Evolutionary conservation across 2,797 vertebrate genomes (phyloP).

Genomic region (Sebastolobus alascanus): DNA sequence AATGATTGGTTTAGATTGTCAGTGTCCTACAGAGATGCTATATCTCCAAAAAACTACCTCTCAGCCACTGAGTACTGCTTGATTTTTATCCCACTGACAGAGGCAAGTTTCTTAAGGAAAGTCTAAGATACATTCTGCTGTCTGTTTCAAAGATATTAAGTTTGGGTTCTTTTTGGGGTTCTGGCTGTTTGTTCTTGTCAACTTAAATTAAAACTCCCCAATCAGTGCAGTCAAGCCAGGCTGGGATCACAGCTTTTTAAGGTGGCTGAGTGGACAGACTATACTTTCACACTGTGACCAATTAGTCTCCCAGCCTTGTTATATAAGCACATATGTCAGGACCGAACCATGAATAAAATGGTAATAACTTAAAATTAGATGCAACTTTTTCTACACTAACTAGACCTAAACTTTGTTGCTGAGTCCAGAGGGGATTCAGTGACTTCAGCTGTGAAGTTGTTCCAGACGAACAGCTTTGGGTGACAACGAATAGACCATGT

Average conservation of each 20-base stretch:
- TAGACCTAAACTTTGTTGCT: slow-evolving; percentile 20
- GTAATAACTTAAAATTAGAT: slow-evolving; percentile 36
- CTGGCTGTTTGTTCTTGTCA: slow-evolving; percentile 25
- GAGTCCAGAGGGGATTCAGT: background rate
- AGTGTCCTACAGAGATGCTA: slow-evolving; percentile 37
- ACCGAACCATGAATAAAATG: slow-evolving; percentile 21
- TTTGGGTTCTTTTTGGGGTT: slow-evolving; percentile 1
- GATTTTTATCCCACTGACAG: slow-evolving; percentile 34
- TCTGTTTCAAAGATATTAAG: background rate
- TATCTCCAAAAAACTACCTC: slow-evolving; percentile 24
- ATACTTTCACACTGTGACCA: slow-evolving; percentile 39
- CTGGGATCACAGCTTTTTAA: slow-evolving; percentile 15
- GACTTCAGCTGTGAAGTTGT: slow-evolving; percentile 22
- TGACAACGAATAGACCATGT: slow-evolving; percentile 12
- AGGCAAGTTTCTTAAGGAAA: slow-evolving; percentile 13
- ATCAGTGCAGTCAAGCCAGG: slow-evolving; percentile 22
- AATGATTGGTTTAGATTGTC: slow-evolving; percentile 61
- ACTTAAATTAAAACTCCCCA: slow-evolving; percentile 14
- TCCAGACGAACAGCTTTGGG: slow-evolving; percentile 21
- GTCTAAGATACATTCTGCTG: background rate
- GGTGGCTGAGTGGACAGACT: slow-evolving; percentile 15
- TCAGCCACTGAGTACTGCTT: slow-evolving; percentile 19
- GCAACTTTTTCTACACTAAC: slow-evolving; percentile 31
- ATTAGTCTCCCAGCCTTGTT: slow-evolving; percentile 46
- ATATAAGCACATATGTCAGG: slow-evolving; percentile 42